Evolutionary conservation across 2,888 invertebrate genomes (phyloP), one percentile per base, ranked within the genome.

Genomic region (Drosophila mimica): DNA sequence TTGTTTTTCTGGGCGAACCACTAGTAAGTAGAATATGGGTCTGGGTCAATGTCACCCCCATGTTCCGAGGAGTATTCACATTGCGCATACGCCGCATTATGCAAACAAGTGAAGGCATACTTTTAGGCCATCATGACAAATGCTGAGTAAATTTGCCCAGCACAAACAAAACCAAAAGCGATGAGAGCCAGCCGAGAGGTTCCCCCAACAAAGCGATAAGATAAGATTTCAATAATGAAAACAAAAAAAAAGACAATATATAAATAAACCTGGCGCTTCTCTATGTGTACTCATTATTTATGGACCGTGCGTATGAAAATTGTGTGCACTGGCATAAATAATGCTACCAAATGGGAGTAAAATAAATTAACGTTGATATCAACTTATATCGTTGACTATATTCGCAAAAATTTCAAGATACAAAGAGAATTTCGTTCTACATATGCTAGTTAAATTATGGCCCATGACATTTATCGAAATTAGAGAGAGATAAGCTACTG

Each of bases 111-210:
- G 33, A 15, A 61, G 88, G 84, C 81, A 85, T 85, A 85, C 85
- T 85, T 85, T 85, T 85, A 84, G 85, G 85, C 89, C 72, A 74
- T 43, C 53, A 30, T 28, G 28, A 17, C 28, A 69, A 67, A 66
- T 67, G 79, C 71, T 79, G 70, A 82, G 70, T 46, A 82, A 83
- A 87, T 83, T 74, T 83, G 62, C 43, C 15, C 20, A 67, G 46
- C 25, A 34, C 81, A 86, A 85, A 72, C 81, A 78, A 36, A 33
- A 13, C 54, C 15, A 73, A 83, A 69, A 70, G 64, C 72, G 78
- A 73, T 65, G 61, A 61, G 74, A 36, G 33, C 38, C 17, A 52
- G 36, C 8, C 17, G 11, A 53, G n/a, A 36, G 20, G 20, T 51
- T 15, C 15, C 15, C 53, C 62, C 48, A 67, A 63, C 30, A 53